A percentile compares a stretch with the other conserved stretches of the same genome.
phyloP scores from a whole-genome alignment of 2,888 invertebrate species.

The Cephus pulcher region DNA sequence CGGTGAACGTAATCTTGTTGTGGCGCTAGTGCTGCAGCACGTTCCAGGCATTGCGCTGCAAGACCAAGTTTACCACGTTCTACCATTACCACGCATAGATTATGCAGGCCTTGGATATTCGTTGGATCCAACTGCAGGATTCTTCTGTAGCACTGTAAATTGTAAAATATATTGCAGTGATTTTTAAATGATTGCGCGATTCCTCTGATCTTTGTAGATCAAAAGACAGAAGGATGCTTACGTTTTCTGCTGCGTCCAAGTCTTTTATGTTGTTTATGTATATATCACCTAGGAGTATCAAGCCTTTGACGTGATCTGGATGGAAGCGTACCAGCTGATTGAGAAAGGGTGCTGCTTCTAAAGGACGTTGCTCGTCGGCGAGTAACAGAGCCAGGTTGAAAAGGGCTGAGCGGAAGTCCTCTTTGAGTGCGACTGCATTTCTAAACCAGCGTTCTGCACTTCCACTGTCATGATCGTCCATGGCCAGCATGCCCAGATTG shows the following conservation, averaged over 20 bases:
- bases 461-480: constrained; percentile 91
- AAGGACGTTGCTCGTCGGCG: constrained; percentile 87
- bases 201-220: background rate
- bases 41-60: constrained; percentile 86
- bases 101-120: constrained; percentile 95
- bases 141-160: constrained; percentile 85
- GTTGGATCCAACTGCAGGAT: constrained; percentile 89
- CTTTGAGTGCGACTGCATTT: constrained; percentile 87
- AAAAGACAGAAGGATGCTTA: constrained; percentile 67
- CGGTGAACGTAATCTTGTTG: constrained; percentile 91
- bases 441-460: constrained; percentile 94
- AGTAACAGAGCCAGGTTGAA: constrained; percentile 93
- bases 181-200: background rate
- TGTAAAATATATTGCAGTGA: background rate
- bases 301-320: constrained; percentile 93
- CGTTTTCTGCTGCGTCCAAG: constrained; percentile 92
- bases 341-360: constrained; percentile 92
- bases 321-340: constrained; percentile 91
- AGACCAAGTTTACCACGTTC: constrained; percentile 88
- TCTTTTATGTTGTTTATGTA: constrained; percentile 96
- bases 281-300: constrained; percentile 94
- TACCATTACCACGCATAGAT: constrained; percentile 95
- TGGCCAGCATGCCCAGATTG: constrained; percentile 95
- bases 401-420: constrained; percentile 91
- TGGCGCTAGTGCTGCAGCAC: constrained; percentile 86